Evolutionary conservation across 2,797 vertebrate genomes (phyloP), one percentile per base, ranked within the genome.

Genomic region (Anomalospiza imberbis): DNA sequence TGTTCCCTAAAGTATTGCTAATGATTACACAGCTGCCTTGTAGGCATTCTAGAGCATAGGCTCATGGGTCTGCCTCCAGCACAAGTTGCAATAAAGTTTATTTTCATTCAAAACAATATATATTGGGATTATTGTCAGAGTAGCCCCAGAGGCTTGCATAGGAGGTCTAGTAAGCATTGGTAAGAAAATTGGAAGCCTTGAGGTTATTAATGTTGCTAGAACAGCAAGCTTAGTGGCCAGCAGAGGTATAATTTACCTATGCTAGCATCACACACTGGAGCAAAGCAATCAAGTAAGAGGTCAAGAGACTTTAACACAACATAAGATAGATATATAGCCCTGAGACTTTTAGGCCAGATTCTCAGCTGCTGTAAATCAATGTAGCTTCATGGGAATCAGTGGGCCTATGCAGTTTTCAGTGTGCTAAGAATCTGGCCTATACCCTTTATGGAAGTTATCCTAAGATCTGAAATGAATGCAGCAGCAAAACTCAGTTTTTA

Each of bases 21-120:
- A 97, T 97, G 96, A 97, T 97, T 97, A 97, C 96, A 97, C 97
- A 97, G 97, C 96, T 97, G 97, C 96, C 95, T 96, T 89, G 79
- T 97, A 97, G 94, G 86, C 88, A 94, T 91, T 96, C 97, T 96
- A 94, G 93, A 96, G 84, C 34, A 17, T 15, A 81, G 89, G 67
- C 92, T 95, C 63, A 9, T 74, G 88, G 93, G 95, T 96, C 88
- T 95, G 47, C 76, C 94, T 95, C 78, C 94, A 96, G 95, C 86
- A 71, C 42, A 96, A 95, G 92, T 96, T 95, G 96, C 91, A 97
- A 96, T 97, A 96, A 97, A 95, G 96, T 97, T 97, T 97, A 96
- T 97, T 97, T 97, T 97, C 88, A 93, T 96, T 97, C 91, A 97
- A 97, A 97, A 97, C 96, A 96, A 97, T 96, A 97, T 97, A 97